A percentile compares a stretch with the other conserved stretches of the same genome.
Conservation (phyloP, 2,888 invertebrate species). For the Catocala sponsa region DNA sequence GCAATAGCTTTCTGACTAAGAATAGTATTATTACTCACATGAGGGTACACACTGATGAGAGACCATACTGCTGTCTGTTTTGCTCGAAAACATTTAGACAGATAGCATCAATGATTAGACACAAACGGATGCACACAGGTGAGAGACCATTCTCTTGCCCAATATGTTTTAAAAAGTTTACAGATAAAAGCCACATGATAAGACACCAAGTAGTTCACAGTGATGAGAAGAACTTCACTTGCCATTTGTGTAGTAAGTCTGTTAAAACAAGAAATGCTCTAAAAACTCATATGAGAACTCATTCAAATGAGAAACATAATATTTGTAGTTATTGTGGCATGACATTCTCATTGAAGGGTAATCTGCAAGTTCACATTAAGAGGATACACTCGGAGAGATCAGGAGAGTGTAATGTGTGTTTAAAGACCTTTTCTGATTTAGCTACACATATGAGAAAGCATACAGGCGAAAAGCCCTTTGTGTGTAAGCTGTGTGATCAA, state of each 20-base stretch:
- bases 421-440: constrained; percentile 86
- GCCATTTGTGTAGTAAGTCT: constrained; percentile 84
- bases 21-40: constrained; percentile 78
- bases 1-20: constrained; percentile 76
- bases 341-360: constrained; percentile 87
- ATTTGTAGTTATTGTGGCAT: constrained; percentile 79
- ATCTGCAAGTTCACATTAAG: constrained; percentile 84
- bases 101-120: constrained; percentile 76
- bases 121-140: constrained; percentile 78
- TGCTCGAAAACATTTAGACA: constrained; percentile 75
- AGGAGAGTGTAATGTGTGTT: constrained; percentile 84
- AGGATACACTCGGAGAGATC: constrained; percentile 88
- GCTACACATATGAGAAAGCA: constrained; percentile 88
- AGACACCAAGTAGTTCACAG: constrained; percentile 78
- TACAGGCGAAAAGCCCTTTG: constrained; percentile 85
- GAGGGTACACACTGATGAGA: constrained; percentile 77
- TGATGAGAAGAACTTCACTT: constrained; percentile 85
- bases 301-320: constrained; percentile 77
- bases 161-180: constrained; percentile 74
- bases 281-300: constrained; percentile 79
- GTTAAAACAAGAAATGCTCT: constrained; percentile 85
- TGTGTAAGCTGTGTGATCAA: constrained; percentile 73
- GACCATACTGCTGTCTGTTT: constrained; percentile 73
- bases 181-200: constrained; percentile 68
- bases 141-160: constrained; percentile 77